A percentile compares a stretch with the other conserved stretches of the same genome.
Evolutionary conservation across 2,888 invertebrate genomes (phyloP).

Genomic region (Noctua pronuba): DNA sequence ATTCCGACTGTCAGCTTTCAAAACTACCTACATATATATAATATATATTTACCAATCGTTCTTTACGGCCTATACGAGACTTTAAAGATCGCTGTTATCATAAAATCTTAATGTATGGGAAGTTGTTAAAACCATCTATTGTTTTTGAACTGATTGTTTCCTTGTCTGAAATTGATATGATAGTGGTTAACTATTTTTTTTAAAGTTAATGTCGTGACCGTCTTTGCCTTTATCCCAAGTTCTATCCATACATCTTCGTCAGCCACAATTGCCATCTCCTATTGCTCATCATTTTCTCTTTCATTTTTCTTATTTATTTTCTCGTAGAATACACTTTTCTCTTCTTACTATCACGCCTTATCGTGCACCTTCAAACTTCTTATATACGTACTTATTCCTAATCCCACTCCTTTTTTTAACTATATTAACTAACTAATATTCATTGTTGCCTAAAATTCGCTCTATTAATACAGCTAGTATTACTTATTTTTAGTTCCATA

Average conservation of each 20-base stretch:
- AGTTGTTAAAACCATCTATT: conserved; percentile 24
- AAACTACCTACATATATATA: conserved; percentile 53
- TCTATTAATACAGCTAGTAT: neutral
- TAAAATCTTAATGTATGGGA: conserved; percentile 24
- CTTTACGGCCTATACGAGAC: conserved; percentile 32
- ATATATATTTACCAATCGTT: conserved; percentile 51
- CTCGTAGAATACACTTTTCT: neutral
- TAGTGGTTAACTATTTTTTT: neutral
- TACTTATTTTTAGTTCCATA: neutral
- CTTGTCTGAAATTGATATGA: conserved; percentile 1
- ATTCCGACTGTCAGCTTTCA: conserved; percentile 65
- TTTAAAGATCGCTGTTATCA: conserved; percentile 11
- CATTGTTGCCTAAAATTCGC: neutral
- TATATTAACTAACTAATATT: neutral
- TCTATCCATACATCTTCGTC: neutral
- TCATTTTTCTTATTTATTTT: neutral
- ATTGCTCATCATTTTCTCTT: neutral
- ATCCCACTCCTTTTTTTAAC: neutral
- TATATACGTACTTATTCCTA: neutral
- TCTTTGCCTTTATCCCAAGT: neutral
- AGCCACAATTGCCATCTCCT: neutral
- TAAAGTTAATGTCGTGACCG: neutral
- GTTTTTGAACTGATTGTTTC: conserved; percentile 22
- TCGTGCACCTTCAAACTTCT: neutral
- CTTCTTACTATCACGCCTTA: neutral